Conservation (phyloP, 2,113 vertebrate genomes). For the Gallinago jamesoni region DNA sequence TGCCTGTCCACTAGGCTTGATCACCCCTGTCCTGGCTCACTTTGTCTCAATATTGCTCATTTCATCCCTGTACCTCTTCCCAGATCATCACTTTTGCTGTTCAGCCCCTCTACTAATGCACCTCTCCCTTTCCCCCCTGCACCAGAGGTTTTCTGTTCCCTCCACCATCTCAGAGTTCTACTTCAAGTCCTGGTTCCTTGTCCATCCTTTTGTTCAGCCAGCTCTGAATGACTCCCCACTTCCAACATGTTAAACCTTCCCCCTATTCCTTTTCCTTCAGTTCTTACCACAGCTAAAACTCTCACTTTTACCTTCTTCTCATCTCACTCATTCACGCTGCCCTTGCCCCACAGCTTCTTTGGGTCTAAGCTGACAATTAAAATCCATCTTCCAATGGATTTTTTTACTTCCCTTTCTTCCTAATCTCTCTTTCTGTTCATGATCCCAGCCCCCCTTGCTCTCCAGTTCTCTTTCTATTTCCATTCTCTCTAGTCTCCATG, state of each 20-base stretch:
- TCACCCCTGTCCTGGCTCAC: background rate
- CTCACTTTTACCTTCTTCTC: background rate
- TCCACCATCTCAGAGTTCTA: background rate
- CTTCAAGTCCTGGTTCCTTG: background rate
- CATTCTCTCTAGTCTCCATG: background rate
- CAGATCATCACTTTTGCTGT: background rate
- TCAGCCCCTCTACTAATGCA: background rate
- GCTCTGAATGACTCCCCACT: accelerated
- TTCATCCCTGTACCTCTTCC: background rate
- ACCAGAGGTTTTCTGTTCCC: background rate
- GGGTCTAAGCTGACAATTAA: background rate
- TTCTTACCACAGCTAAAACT: background rate
- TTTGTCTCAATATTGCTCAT: background rate
- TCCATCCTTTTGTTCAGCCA: background rate
- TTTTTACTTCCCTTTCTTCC: background rate
- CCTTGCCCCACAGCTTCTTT: background rate
- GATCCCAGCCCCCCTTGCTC: background rate
- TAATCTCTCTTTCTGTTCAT: background rate
- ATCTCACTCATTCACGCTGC: background rate
- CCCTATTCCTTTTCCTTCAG: background rate
- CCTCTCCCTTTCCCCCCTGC: accelerated
- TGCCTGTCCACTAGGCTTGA: background rate
- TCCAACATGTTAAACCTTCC: background rate
- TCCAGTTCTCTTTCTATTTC: background rate
- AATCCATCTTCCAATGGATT: background rate